These are phyloP conservation scores for Lepisosteus oculatus DNA, from an alignment of 2,113 vertebrate species.

Conservation along the genomic window DNA sequence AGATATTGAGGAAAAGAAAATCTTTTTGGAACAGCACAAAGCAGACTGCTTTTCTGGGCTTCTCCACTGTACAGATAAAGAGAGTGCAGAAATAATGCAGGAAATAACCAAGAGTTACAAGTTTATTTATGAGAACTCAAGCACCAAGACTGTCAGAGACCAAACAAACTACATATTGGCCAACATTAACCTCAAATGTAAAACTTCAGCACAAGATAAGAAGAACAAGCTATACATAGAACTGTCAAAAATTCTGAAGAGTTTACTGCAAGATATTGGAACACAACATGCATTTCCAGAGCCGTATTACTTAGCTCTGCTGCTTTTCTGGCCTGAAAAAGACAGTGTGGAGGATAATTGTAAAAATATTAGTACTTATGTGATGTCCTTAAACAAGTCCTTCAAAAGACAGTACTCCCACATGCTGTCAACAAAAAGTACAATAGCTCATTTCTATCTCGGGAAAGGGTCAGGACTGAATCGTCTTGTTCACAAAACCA, in stretches of 20 bases:
- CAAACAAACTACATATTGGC: constrained; percentile 44
- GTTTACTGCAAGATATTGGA: constrained; percentile 38
- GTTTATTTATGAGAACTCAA: constrained; percentile 15
- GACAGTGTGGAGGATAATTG: not conserved
- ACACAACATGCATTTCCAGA: constrained; percentile 28
- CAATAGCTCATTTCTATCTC: constrained; percentile 41
- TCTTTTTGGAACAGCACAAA: constrained; percentile 34
- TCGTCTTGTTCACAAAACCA: constrained; percentile 37
- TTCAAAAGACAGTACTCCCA: constrained; percentile 1
- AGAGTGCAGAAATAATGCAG: not conserved
- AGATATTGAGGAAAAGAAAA: constrained; percentile 9
- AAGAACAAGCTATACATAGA: not conserved
- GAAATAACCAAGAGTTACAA: constrained; percentile 29
- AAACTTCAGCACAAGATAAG: constrained; percentile 26
- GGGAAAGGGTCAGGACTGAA: constrained; percentile 27
- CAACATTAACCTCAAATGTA: constrained; percentile 38
- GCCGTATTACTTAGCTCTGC: constrained; percentile 44
- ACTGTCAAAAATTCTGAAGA: constrained; percentile 8
- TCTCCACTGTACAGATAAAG: constrained; percentile 34
- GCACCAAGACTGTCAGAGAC: constrained; percentile 18
- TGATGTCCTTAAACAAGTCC: constrained; percentile 29
- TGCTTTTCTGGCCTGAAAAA: constrained; percentile 47
- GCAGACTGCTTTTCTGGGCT: constrained; percentile 46
- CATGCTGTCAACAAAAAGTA: constrained; percentile 28
- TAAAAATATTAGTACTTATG: constrained; percentile 33